phyloP scores from a whole-genome alignment of 2,888 invertebrate species.

The Carterocephalus palaemon region DNA sequence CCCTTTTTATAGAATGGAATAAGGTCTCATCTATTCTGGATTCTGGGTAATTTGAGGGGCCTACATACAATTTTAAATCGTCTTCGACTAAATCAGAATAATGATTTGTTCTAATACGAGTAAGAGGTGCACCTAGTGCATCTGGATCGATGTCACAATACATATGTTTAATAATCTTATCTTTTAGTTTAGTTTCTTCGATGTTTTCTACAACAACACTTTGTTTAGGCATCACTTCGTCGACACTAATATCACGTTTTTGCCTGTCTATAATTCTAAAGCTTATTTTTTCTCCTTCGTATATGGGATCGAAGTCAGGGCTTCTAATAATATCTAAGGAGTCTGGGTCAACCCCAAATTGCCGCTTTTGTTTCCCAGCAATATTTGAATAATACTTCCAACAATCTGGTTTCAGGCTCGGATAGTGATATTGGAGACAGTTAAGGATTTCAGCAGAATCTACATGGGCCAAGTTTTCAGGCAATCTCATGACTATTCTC shows the following conservation, averaged over 20 bases:
- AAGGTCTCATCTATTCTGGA: conserved; percentile 54
- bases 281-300: conserved; percentile 50
- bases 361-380: conserved; percentile 66
- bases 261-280: conserved; percentile 66
- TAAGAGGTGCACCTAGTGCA: conserved; percentile 50
- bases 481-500: conserved; percentile 58
- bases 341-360: conserved; percentile 67
- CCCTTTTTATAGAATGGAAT: conserved; percentile 54
- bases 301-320: conserved; percentile 53
- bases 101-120: conserved; percentile 57
- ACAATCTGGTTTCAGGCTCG: conserved; percentile 58
- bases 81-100: conserved; percentile 63
- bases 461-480: conserved; percentile 57
- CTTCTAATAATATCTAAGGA: conserved; percentile 62
- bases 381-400: conserved; percentile 71
- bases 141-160: conserved; percentile 53
- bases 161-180: conserved; percentile 51
- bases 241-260: conserved; percentile 55
- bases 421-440: conserved; percentile 50
- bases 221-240: conserved; percentile 40
- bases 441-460: conserved; percentile 56
- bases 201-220: conserved; percentile 37
- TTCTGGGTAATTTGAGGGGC: conserved; percentile 63
- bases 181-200: conserved; percentile 40
- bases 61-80: conserved; percentile 63